Conservation (phyloP, 1,140 invertebrate genomes). For the Aricia agestis region DNA sequence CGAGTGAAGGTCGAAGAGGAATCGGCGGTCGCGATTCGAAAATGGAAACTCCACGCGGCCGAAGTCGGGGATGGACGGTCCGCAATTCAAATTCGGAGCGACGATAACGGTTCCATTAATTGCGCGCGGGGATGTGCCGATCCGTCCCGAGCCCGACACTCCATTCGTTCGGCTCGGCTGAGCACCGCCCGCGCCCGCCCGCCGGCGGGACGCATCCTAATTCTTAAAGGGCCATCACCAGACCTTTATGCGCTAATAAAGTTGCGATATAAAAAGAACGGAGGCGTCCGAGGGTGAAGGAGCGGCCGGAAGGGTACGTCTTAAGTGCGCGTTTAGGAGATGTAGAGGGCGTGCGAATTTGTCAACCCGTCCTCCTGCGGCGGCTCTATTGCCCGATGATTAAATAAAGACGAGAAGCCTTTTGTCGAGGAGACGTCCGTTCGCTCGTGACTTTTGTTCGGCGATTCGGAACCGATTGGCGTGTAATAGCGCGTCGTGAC, state of each 20-base stretch:
- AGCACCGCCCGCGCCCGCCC: slow-evolving; percentile 30
- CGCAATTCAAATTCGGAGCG: slow-evolving; percentile 56
- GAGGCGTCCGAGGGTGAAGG: slow-evolving; percentile 69
- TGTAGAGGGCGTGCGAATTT: slow-evolving; percentile 72
- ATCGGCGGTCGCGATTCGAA: slow-evolving; percentile 9
- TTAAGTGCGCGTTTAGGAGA: slow-evolving; percentile 73
- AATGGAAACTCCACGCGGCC: background rate
- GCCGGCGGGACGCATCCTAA: slow-evolving; percentile 67
- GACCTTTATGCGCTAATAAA: slow-evolving; percentile 76
- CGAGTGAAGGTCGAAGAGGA: background rate
- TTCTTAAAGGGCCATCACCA: slow-evolving; percentile 73
- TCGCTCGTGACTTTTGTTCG: slow-evolving; percentile 30
- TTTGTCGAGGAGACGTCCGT: slow-evolving; percentile 29
- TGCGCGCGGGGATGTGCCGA: slow-evolving; percentile 47
- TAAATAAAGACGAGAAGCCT: slow-evolving; percentile 63
- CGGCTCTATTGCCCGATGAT: slow-evolving; percentile 61
- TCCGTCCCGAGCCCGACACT: slow-evolving; percentile 45
- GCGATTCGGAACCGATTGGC: slow-evolving; percentile 30
- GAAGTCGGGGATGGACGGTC: slow-evolving; percentile 14
- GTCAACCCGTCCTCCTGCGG: slow-evolving; percentile 56
- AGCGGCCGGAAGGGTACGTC: slow-evolving; percentile 50
- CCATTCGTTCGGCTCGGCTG: slow-evolving; percentile 65
- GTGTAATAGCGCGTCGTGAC: slow-evolving; percentile 8
- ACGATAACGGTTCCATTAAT: slow-evolving; percentile 57
- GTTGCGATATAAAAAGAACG: slow-evolving; percentile 75